These are phyloP conservation scores for Caenorhabditis becei DNA, from an alignment of 2,888 invertebrate genomes.

Conservation along the genomic window DNA sequence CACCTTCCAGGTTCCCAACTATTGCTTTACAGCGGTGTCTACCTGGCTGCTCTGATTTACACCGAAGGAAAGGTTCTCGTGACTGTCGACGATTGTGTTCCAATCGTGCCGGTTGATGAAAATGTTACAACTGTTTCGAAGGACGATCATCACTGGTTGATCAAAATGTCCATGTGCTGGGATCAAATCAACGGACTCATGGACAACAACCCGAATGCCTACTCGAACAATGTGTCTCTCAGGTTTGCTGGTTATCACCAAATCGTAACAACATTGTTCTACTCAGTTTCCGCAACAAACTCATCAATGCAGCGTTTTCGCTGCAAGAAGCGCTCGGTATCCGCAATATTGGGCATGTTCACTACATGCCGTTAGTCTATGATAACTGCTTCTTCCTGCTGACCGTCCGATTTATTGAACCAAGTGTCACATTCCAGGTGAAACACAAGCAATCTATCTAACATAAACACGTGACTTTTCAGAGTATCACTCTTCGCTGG, in stretches of 20 bases:
- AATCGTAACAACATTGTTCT: background rate
- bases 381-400: constrained; percentile 92
- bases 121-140: constrained; percentile 65
- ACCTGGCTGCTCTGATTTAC: constrained; percentile 93
- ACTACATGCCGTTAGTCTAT: constrained; percentile 92
- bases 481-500: constrained; percentile 94
- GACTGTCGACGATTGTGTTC: constrained; percentile 96
- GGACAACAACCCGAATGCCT: constrained; percentile 68
- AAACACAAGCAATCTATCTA: background rate
- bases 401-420: constrained; percentile 89
- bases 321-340: constrained; percentile 89
- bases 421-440: constrained; percentile 87
- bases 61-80: constrained; percentile 96
- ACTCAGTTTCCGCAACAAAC: constrained; percentile 84
- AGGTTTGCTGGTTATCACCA: constrained; percentile 52
- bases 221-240: constrained; percentile 69
- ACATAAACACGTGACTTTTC: constrained; percentile 80
- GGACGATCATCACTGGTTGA: constrained; percentile 95
- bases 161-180: constrained; percentile 98
- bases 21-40: constrained; percentile 88
- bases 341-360: constrained; percentile 94
- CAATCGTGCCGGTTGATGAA: constrained; percentile 86
- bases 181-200: constrained; percentile 84
- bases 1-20: background rate
- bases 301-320: constrained; percentile 93